Base-by-base conservation (phyloP, 2,888 invertebrate species). In the Agrotis clavis region DNA sequence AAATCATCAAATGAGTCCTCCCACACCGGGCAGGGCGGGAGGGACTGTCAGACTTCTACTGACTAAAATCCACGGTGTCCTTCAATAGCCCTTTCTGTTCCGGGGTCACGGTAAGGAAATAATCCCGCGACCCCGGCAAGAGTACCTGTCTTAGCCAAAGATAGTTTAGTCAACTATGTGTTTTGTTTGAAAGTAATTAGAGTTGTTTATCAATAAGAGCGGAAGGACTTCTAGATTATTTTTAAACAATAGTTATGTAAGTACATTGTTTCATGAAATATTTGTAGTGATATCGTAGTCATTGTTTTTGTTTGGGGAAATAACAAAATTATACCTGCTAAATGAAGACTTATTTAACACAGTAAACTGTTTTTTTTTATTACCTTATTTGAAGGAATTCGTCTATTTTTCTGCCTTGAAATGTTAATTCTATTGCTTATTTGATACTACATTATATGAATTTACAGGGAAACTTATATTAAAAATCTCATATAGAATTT, bases 81-180 rank as follows among this genome's bases (percentile, higher is more conserved):
- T n/a, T n/a, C n/a, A n/a, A n/a, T n/a, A n/a, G n/a, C n/a, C n/a
- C n/a, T n/a, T n/a, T n/a, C n/a, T n/a, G n/a, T n/a, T n/a, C n/a
- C n/a, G n/a, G n/a, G n/a, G n/a, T n/a, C n/a, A n/a, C n/a, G n/a
- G n/a, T n/a, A n/a, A n/a, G n/a, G n/a, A n/a, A n/a, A n/a, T n/a
- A n/a, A n/a, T n/a, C n/a, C n/a, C n/a, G n/a, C n/a, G n/a, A n/a
- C n/a, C n/a, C n/a, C n/a, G n/a, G n/a, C n/a, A n/a, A n/a, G n/a
- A 63, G 67, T 62, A 18, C 18, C 60, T 60, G 13, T n/a, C 13
- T 30, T 59, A 61, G 53, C 71, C 54, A 54, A 71, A 73, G 64
- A 82, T 65, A 77, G 73, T 76, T 74, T 70, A 30, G 67, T 73
- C 67, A 81, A 76, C 72, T 77, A 76, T 59, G 65, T 61, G 72